Evolutionary conservation across 92 coral and sea anemone species (phyloP).

Genomic region (Micromussa lordhowensis): DNA sequence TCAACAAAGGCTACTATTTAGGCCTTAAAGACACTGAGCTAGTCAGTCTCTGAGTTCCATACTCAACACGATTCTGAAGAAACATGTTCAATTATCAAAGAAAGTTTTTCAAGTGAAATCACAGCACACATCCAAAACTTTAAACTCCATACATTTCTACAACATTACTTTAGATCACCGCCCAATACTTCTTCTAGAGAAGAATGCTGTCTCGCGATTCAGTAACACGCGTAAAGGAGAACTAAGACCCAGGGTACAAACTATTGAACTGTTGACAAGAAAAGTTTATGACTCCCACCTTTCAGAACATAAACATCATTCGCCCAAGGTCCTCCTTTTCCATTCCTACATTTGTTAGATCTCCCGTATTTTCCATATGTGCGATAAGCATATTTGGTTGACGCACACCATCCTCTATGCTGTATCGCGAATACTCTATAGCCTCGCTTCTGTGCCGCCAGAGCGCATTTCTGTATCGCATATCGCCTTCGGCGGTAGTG

Average conservation of each 20-base stretch:
- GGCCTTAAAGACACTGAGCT: too few species aligned
- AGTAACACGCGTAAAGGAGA: background rate
- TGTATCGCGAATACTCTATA: conserved; percentile 54
- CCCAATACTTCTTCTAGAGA: too few species aligned
- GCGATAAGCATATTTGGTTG: conserved; percentile 61
- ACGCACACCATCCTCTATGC: conserved; percentile 62
- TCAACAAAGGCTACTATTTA: too few species aligned
- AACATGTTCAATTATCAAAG: too few species aligned
- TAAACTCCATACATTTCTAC: too few species aligned
- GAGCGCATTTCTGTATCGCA: conserved; percentile 45
- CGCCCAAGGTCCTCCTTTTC: conserved; percentile 72
- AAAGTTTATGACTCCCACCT: conserved; percentile 15
- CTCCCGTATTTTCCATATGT: conserved; percentile 65
- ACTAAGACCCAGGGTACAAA: background rate
- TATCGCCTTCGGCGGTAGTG: conserved; percentile 33
- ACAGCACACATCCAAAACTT: too few species aligned
- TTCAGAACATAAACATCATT: conserved; percentile 65
- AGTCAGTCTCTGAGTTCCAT: too few species aligned
- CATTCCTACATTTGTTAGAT: conserved; percentile 57
- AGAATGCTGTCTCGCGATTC: background rate
- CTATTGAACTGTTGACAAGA: background rate
- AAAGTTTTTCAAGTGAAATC: too few species aligned
- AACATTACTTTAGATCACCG: too few species aligned
- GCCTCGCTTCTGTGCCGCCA: conserved; percentile 44
- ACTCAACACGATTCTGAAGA: too few species aligned